These are phyloP conservation scores for Isaurus tuberculatus DNA, from an alignment of 92 coral and sea anemone genomes.

Conservation along the genomic window DNA sequence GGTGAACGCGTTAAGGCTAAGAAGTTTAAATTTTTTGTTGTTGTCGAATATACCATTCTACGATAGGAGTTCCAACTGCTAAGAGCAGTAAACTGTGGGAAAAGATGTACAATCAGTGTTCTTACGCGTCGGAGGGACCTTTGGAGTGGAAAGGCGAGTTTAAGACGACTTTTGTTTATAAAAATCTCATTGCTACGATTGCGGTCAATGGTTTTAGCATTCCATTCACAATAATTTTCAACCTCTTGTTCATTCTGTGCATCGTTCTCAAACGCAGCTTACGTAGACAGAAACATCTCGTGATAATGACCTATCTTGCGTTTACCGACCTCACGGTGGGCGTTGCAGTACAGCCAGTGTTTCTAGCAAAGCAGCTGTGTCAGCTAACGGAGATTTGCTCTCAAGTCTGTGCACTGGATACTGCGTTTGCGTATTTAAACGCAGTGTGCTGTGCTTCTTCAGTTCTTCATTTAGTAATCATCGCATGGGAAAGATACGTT, in stretches of 20 bases:
- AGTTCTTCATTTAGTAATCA: conserved; percentile 7
- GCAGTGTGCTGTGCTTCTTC: conserved; percentile 8
- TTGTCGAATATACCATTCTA: no score
- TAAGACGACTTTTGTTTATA: not conserved
- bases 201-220: not conserved
- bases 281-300: not conserved
- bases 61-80: no score
- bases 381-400: not conserved
- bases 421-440: not conserved
- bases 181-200: not conserved
- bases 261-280: not conserved
- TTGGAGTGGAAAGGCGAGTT: not conserved
- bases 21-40: no score
- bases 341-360: not conserved
- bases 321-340: conserved; percentile 18
- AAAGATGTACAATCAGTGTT: not conserved
- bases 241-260: not conserved
- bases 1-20: no score
- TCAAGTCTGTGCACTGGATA: not conserved
- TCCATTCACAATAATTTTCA: not conserved
- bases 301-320: conserved; percentile 12
- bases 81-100: not conserved
- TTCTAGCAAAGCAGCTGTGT: conserved; percentile 1
- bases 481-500: conserved; percentile 36
- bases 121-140: not conserved